Percentiles rank a stretch among this genome's conserved stretches.
phyloP scores from a whole-genome alignment of 2,888 invertebrate genomes.

The Lochmaea capreae region DNA sequence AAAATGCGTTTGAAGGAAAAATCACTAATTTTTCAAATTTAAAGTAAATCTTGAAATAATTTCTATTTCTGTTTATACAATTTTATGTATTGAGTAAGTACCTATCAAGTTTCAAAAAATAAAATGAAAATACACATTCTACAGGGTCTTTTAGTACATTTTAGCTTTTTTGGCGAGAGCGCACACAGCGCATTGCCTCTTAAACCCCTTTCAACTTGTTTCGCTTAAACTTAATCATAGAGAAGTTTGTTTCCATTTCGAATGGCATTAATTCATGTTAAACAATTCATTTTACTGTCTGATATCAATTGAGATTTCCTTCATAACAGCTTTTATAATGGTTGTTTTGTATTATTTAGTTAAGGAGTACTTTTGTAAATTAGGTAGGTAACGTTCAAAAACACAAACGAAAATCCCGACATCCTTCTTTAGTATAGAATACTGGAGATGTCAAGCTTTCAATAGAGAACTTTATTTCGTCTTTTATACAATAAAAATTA shows the following conservation, averaged over 20 bases:
- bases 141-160: too few relatives aligned
- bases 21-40: too few relatives aligned
- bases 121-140: too few relatives aligned
- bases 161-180: too few relatives aligned
- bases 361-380: slow-evolving; percentile 4
- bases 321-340: not conserved
- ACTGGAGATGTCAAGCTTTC: not conserved
- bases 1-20: too few relatives aligned
- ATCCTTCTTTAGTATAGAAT: not conserved
- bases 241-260: not conserved
- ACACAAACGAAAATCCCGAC: not conserved
- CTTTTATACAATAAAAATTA: too few relatives aligned
- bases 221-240: not conserved
- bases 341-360: not conserved
- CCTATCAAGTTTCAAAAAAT: too few relatives aligned
- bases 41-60: too few relatives aligned
- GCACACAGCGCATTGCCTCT: too few relatives aligned
- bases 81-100: too few relatives aligned
- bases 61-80: too few relatives aligned
- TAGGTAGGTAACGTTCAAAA: slow-evolving; percentile 8
- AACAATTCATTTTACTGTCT: not conserved
- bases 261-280: not conserved
- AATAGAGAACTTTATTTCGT: too few relatives aligned
- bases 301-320: not conserved
- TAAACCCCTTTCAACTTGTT: not conserved